Conservation (phyloP, 2,888 invertebrate species). For the Drosophila barbarae region DNA sequence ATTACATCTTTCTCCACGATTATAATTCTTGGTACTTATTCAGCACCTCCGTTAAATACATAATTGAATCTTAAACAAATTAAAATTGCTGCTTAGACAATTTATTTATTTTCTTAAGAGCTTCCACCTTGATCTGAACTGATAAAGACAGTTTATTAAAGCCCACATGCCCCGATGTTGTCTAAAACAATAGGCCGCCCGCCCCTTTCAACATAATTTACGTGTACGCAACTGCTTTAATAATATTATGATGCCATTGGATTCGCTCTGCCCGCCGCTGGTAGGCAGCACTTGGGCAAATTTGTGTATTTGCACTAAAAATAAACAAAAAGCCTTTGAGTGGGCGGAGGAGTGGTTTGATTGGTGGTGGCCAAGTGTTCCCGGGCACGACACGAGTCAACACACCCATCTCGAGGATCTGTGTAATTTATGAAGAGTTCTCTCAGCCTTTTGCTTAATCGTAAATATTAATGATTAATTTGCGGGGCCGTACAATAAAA, state of each 20-base stretch:
- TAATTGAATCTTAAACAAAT: background rate
- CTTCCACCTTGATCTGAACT: background rate
- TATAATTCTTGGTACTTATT: background rate
- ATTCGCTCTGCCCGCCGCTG: constrained; percentile 29
- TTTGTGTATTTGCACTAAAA: constrained; percentile 69
- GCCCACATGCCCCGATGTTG: constrained; percentile 2
- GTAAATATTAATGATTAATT: constrained; percentile 72
- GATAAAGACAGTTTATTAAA: constrained; percentile 13
- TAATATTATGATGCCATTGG: constrained; percentile 72
- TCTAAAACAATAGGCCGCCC: constrained; percentile 1
- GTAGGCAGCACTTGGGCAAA: constrained; percentile 51
- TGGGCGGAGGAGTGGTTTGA: constrained; percentile 25
- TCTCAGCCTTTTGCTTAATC: constrained; percentile 44
- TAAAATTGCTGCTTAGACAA: background rate
- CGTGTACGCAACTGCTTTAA: constrained; percentile 35
- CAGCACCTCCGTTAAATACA: background rate
- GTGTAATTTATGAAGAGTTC: constrained; percentile 60
- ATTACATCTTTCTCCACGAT: no score
- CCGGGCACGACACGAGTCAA: constrained; percentile 61
- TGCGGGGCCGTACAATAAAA: constrained; percentile 43
- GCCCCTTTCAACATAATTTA: constrained; percentile 2
- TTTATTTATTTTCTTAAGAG: constrained; percentile 17
- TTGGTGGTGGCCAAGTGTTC: constrained; percentile 65
- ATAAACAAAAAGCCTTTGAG: constrained; percentile 56
- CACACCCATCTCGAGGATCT: constrained; percentile 37